A percentile compares a stretch with the other conserved stretches of the same genome.
Conservation (phyloP, 1,140 invertebrate genomes). For the Holotrichia oblita region DNA sequence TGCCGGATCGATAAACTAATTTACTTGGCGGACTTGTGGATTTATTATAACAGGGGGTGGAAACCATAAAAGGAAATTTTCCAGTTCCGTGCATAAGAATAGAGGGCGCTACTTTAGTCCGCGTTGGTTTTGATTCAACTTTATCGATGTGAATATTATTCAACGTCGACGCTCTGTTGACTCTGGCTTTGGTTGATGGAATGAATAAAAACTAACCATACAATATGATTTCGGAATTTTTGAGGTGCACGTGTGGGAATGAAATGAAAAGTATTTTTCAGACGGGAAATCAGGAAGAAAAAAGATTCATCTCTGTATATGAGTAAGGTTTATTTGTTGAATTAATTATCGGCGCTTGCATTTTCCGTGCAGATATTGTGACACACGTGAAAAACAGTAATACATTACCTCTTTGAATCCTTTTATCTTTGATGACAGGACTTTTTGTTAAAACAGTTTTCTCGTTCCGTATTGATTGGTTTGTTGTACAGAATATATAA, state of each 20-base stretch:
- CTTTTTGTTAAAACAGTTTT: no score
- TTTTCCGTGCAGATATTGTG: no score
- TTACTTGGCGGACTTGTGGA: conserved; percentile 36
- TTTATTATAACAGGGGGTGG: conserved; percentile 41
- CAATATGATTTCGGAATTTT: not conserved
- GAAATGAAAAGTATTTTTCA: not conserved
- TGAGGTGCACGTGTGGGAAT: not conserved
- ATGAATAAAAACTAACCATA: not conserved
- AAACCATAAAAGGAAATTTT: conserved; percentile 43
- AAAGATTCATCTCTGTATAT: not conserved
- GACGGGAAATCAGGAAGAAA: not conserved
- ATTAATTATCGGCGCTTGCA: no score
- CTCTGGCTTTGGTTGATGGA: not conserved
- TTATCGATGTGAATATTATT: conserved; percentile 29
- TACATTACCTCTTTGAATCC: no score
- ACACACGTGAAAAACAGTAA: no score
- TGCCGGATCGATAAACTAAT: conserved; percentile 24
- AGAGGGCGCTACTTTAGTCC: conserved; percentile 30
- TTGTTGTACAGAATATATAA: no score
- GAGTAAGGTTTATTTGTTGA: no score
- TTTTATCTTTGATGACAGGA: no score
- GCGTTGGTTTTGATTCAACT: conserved; percentile 15
- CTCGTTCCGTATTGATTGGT: no score
- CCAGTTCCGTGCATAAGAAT: conserved; percentile 44
- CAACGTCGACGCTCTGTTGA: conserved; percentile 6